Percentiles rank a stretch among this genome's conserved stretches.
Conservation (phyloP, 1,140 invertebrate genomes). For the Pseudachorutes palmiensis region DNA sequence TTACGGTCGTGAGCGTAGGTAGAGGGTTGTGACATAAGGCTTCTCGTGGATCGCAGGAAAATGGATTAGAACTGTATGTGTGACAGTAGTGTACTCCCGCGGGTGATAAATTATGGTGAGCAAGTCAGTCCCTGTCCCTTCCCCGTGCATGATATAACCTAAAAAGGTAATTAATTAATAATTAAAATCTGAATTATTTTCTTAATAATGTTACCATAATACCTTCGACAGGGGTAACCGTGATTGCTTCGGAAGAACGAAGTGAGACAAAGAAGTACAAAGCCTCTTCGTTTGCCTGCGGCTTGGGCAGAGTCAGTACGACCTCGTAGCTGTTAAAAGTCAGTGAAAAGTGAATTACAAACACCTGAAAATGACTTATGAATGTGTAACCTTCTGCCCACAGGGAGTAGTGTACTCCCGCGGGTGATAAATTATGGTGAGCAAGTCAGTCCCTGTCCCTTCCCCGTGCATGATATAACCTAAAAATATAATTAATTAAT, state of each 20-base stretch:
- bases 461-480: neutral
- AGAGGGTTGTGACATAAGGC: neutral
- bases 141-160: neutral
- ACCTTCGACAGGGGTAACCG: too few relatives aligned
- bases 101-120: neutral
- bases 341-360: neutral
- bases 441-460: neutral
- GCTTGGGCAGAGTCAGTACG: too few relatives aligned
- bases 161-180: neutral
- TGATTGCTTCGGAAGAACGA: too few relatives aligned
- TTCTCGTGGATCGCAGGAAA: neutral
- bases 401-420: slow-evolving; percentile 1
- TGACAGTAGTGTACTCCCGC: neutral
- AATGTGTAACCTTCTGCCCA: neutral
- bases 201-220: too few relatives aligned
- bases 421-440: neutral
- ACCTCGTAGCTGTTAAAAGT: neutral
- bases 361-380: neutral
- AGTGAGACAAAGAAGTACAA: too few relatives aligned
- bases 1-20: neutral
- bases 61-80: neutral
- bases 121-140: neutral
- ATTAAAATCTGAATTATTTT: neutral
- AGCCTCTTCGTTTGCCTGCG: too few relatives aligned
- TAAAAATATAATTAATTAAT: neutral